A percentile compares a stretch with the other conserved stretches of the same genome.
Evolutionary conservation across 2,113 vertebrate genomes (phyloP).

Genomic region (Potamarius usumacintae): DNA sequence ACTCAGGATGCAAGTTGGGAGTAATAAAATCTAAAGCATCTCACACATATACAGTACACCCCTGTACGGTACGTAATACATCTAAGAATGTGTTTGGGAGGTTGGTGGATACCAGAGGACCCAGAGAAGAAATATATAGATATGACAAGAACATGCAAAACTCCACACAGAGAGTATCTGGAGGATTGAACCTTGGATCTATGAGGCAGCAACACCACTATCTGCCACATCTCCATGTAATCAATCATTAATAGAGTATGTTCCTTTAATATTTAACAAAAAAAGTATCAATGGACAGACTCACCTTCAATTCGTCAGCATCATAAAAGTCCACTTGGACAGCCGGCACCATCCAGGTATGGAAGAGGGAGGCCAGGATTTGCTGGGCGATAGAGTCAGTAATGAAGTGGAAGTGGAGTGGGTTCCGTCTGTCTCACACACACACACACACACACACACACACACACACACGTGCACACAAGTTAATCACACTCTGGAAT

Average conservation of each 20-base stretch:
- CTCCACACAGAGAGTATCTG: background rate
- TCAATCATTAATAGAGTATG: background rate
- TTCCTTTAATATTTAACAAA: background rate
- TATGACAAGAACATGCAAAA: background rate
- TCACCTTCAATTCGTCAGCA: constrained; percentile 89
- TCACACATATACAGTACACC: background rate
- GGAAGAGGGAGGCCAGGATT: constrained; percentile 92
- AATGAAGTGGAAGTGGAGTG: constrained; percentile 96
- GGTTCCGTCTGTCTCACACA: constrained; percentile 82
- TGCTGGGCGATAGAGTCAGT: constrained; percentile 94
- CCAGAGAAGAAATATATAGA: background rate
- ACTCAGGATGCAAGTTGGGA: background rate
- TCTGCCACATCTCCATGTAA: background rate
- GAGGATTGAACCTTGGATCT: background rate
- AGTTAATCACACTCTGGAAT: constrained; percentile 1
- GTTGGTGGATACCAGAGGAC: background rate
- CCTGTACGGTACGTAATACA: background rate
- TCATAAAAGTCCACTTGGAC: constrained; percentile 96
- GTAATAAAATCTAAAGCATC: background rate
- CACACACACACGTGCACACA: background rate
- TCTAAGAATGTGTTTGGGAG: background rate
- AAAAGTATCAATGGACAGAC: background rate
- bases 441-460: constrained; percentile 12
- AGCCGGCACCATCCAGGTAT: constrained; percentile 98
- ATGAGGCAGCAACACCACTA: background rate